phyloP scores from a whole-genome alignment of 2,888 invertebrate genomes.

The Drosophila greeni region DNA sequence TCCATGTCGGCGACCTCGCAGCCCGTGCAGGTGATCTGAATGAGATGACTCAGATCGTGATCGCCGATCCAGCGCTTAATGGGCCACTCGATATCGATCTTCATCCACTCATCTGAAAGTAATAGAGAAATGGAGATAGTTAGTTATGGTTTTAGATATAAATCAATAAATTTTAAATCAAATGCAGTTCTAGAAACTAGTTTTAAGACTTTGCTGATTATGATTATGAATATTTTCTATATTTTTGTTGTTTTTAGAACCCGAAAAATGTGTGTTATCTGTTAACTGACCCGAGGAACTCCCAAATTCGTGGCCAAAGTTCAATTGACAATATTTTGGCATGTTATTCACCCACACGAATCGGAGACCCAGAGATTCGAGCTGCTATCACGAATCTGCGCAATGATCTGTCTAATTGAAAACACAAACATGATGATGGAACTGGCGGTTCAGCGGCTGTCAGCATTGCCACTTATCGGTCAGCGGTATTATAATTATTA shows the following conservation, averaged over 20 bases:
- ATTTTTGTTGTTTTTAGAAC: neutral
- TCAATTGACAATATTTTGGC: conserved; percentile 40
- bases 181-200: neutral
- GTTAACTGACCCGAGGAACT: conserved; percentile 40
- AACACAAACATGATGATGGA: conserved; percentile 37
- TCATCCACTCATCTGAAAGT: conserved; percentile 87
- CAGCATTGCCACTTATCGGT: conserved; percentile 54
- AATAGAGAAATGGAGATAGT: neutral
- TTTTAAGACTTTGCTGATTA: neutral
- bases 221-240: no score
- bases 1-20: conserved; percentile 83
- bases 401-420: conserved; percentile 43
- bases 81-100: conserved; percentile 87
- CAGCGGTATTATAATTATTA: conserved; percentile 24
- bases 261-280: conserved; percentile 15
- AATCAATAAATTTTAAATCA: neutral
- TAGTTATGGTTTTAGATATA: neutral
- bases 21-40: conserved; percentile 88
- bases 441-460: conserved; percentile 47
- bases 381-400: conserved; percentile 45
- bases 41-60: conserved; percentile 83
- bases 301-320: conserved; percentile 47
- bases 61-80: conserved; percentile 88
- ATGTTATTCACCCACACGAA: conserved; percentile 66
- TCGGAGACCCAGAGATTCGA: neutral